A percentile compares a stretch with the other conserved stretches of the same genome.
phyloP scores from a whole-genome alignment of 1,140 invertebrate species.

The Danaus plexippus region DNA sequence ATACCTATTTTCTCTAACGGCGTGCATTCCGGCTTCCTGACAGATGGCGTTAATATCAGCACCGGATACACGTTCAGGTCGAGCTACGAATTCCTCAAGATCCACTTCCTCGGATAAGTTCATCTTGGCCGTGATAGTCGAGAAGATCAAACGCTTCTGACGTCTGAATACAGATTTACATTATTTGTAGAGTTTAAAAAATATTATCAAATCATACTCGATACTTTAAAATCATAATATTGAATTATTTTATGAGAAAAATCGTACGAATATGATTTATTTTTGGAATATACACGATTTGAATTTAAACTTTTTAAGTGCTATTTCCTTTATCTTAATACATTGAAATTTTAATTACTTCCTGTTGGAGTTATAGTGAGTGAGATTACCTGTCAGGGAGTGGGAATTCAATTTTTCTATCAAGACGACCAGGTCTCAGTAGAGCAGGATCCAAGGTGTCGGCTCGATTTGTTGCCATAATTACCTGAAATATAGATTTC shows the following conservation, averaged over 20 bases:
- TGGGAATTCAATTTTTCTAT: conserved; percentile 99
- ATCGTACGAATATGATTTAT: conserved; percentile 1
- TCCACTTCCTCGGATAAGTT: conserved; percentile 99
- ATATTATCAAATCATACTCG: too few relatives aligned
- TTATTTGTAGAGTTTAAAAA: too few relatives aligned
- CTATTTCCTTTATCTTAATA: too few relatives aligned
- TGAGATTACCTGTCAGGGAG: conserved; percentile 83
- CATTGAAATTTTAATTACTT: too few relatives aligned
- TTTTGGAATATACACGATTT: not conserved
- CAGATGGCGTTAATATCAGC: conserved; percentile 99
- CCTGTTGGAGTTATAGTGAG: too few relatives aligned
- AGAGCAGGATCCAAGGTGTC: conserved; percentile 99
- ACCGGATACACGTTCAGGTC: conserved; percentile 98
- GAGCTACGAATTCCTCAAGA: conserved; percentile 97
- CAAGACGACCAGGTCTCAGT: conserved; percentile 95
- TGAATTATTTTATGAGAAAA: not conserved
- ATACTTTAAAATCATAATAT: not conserved
- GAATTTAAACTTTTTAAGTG: not conserved
- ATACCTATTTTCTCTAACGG: conserved; percentile 94
- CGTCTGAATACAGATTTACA: conserved; percentile 71
- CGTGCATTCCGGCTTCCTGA: conserved; percentile 97
- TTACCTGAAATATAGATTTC: conserved; percentile 79
- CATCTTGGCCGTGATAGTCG: conserved; percentile 98
- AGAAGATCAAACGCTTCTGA: conserved; percentile 98
- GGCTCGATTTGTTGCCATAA: conserved; percentile 99